A percentile compares a stretch with the other conserved stretches of the same genome.
Evolutionary conservation across 2,888 invertebrate species (phyloP).

Genomic region (Drosophila differens): DNA sequence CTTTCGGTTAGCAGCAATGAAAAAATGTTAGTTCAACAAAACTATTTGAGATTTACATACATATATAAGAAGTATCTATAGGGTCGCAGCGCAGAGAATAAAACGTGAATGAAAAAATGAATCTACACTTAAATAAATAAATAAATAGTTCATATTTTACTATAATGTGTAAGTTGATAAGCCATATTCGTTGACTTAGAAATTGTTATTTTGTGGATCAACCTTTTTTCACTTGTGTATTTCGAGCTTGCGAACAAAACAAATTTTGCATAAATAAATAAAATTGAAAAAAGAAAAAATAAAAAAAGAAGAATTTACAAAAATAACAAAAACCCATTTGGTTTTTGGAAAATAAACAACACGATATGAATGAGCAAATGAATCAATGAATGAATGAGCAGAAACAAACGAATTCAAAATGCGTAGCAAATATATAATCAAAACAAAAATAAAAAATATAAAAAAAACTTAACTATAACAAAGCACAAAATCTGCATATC

Average conservation of each 20-base stretch:
- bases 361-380: constrained; percentile 73
- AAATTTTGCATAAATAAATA: constrained; percentile 76
- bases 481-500: constrained; percentile 23
- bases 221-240: constrained; percentile 52
- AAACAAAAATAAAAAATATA: background rate
- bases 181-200: background rate
- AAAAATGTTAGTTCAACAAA: constrained; percentile 62
- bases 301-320: constrained; percentile 5
- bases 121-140: background rate
- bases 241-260: constrained; percentile 47
- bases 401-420: constrained; percentile 39
- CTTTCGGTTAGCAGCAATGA: constrained; percentile 58
- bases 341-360: constrained; percentile 68
- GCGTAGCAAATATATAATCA: constrained; percentile 5
- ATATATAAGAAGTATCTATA: background rate
- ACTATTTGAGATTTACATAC: background rate
- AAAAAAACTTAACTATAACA: constrained; percentile 13
- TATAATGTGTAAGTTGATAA: background rate
- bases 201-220: constrained; percentile 11
- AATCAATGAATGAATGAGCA: constrained; percentile 62
- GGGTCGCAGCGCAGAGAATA: background rate
- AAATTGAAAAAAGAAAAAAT: constrained; percentile 31
- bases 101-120: background rate
- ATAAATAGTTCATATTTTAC: background rate
- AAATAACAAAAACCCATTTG: constrained; percentile 49